Percentiles rank a stretch among this genome's conserved stretches.
phyloP scores from a whole-genome alignment of 2,113 vertebrate genomes.

The Salvelinus sp. region DNA sequence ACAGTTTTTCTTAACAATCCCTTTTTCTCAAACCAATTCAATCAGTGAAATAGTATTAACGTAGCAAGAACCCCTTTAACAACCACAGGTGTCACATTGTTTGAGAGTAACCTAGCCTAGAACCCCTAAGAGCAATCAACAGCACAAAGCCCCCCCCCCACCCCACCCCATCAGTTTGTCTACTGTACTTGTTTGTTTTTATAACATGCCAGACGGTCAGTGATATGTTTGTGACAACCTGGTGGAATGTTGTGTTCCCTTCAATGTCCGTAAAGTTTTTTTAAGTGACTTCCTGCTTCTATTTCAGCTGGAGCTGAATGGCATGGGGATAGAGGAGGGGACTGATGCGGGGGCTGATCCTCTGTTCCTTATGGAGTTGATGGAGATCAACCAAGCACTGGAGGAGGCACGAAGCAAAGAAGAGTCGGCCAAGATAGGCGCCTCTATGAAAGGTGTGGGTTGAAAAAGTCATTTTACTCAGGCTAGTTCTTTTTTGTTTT shows the following conservation, averaged over 20 bases:
- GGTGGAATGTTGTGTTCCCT: background rate
- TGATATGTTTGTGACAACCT: background rate
- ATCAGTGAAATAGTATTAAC: too few relatives aligned
- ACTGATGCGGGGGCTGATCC: slow-evolving; percentile 76
- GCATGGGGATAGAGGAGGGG: slow-evolving; percentile 77
- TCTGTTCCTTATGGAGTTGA: slow-evolving; percentile 81
- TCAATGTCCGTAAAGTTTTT: background rate
- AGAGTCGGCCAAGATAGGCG: slow-evolving; percentile 73
- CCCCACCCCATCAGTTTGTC: background rate
- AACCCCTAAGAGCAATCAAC: too few relatives aligned
- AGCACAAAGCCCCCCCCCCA: too few relatives aligned
- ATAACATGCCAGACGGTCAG: background rate
- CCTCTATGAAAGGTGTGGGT: slow-evolving; percentile 76
- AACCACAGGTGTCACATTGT: background rate
- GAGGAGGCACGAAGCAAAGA: slow-evolving; percentile 67
- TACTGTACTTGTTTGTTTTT: background rate
- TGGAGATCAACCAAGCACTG: slow-evolving; percentile 91
- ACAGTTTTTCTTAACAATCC: too few relatives aligned
- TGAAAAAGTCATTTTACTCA: background rate
- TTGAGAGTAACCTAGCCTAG: background rate
- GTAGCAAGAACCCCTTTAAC: background rate
- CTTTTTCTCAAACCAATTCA: slow-evolving; percentile 12
- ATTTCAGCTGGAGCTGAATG: slow-evolving; percentile 84
- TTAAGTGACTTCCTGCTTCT: slow-evolving; percentile 13
- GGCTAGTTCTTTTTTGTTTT: too few relatives aligned